These are phyloP conservation scores for Plagodis pulveraria DNA, from an alignment of 2,888 invertebrate genomes.

Conservation along the genomic window DNA sequence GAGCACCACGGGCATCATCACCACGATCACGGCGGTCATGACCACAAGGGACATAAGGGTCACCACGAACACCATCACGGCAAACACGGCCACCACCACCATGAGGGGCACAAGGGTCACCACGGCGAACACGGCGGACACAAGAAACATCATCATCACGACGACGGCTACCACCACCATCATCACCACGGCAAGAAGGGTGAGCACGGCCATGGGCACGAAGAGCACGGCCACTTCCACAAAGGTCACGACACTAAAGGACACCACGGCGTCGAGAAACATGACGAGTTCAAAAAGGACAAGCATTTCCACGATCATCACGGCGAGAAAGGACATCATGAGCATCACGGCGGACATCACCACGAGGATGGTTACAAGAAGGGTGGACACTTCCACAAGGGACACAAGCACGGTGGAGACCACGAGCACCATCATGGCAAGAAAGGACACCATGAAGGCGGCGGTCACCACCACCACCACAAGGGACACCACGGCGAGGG, in stretches of 20 bases:
- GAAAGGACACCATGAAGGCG: conserved; percentile 90
- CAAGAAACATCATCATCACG: conserved; percentile 86
- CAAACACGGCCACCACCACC: conserved; percentile 88
- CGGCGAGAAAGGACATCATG: conserved; percentile 90
- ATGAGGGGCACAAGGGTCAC: conserved; percentile 84
- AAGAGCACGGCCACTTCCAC: conserved; percentile 87
- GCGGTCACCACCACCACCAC: conserved; percentile 90
- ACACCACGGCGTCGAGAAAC: conserved; percentile 91
- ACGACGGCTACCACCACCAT: conserved; percentile 86
- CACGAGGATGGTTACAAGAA: conserved; percentile 91
- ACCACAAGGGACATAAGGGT: conserved; percentile 87
- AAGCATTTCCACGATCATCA: conserved; percentile 93
- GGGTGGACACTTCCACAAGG: conserved; percentile 91
- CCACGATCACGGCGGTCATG: conserved; percentile 86
- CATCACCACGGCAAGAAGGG: conserved; percentile 86
- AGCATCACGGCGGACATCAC: conserved; percentile 90
- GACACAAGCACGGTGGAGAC: conserved; percentile 89
- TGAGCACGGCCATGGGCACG: conserved; percentile 80
- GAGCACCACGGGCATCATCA: conserved; percentile 86
- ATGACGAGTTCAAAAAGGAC: conserved; percentile 92
- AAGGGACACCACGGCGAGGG: conserved; percentile 90
- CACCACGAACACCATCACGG: conserved; percentile 87
- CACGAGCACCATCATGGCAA: conserved; percentile 91
- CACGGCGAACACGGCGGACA: conserved; percentile 85
- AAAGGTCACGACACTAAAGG: conserved; percentile 93